Conservation (phyloP, 2,113 vertebrate genomes). For the Lota lota region DNA sequence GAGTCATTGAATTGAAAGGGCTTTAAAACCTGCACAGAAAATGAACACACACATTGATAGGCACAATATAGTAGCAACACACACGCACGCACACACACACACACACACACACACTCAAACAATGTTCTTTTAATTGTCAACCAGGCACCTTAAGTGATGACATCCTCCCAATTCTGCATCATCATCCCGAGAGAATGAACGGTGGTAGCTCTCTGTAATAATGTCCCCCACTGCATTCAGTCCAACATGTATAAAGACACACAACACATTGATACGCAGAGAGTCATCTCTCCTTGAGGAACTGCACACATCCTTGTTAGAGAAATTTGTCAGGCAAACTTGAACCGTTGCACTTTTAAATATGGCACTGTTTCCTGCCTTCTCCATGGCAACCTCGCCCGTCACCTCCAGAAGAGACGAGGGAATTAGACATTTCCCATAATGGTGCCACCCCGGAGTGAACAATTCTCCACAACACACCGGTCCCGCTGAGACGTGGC, state of each 20-base stretch:
- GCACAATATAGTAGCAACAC: too few species aligned
- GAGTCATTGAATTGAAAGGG: slow-evolving; percentile 37
- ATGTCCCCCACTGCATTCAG: slow-evolving; percentile 26
- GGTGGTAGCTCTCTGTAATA: slow-evolving; percentile 13
- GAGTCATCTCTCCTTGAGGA: slow-evolving; percentile 45
- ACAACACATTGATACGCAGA: slow-evolving; percentile 8
- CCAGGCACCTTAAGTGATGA: background rate
- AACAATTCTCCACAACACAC: slow-evolving; percentile 32
- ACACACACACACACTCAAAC: slow-evolving; percentile 7
- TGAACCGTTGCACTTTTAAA: slow-evolving; percentile 55
- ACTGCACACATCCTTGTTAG: slow-evolving; percentile 43
- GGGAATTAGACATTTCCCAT: slow-evolving; percentile 61
- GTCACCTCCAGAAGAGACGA: slow-evolving; percentile 56
- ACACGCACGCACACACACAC: background rate
- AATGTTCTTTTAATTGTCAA: background rate
- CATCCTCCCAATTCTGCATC: slow-evolving; percentile 30
- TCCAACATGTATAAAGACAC: slow-evolving; percentile 26
- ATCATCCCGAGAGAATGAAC: slow-evolving; percentile 28
- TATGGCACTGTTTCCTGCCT: slow-evolving; percentile 45
- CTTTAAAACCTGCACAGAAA: too few species aligned
- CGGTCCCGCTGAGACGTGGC: background rate
- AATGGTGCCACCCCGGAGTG: slow-evolving; percentile 37
- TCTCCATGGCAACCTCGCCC: slow-evolving; percentile 67
- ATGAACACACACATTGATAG: too few species aligned
- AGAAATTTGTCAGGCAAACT: slow-evolving; percentile 52